Percentiles rank a stretch among this genome's conserved stretches.
Evolutionary conservation across 2,113 vertebrate species (phyloP).

Genomic region (Hippopotamus amphibius): DNA sequence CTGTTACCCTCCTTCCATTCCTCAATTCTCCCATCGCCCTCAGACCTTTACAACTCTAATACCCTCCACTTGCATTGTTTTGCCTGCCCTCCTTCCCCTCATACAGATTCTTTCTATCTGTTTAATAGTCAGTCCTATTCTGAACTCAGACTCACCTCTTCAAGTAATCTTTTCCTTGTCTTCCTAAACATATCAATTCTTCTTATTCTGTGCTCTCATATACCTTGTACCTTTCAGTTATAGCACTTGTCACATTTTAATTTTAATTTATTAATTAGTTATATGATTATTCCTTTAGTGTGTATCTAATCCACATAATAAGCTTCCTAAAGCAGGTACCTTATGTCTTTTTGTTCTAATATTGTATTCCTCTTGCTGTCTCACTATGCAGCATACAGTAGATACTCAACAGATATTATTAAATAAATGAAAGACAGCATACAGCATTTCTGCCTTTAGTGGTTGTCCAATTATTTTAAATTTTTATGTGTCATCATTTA

Average conservation of each 20-base stretch:
- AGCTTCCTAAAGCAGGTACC: background rate
- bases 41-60: background rate
- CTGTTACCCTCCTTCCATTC: background rate
- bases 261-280: background rate
- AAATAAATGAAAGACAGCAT: background rate
- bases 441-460: background rate
- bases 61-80: background rate
- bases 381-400: background rate
- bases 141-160: background rate
- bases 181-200: background rate
- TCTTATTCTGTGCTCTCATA: background rate
- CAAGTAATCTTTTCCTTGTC: background rate
- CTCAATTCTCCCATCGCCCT: background rate
- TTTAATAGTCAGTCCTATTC: background rate
- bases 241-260: background rate
- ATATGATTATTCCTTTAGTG: background rate
- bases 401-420: background rate
- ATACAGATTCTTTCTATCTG: background rate
- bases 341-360: background rate
- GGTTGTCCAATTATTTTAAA: background rate
- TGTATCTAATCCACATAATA: background rate
- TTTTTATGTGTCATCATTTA: background rate
- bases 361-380: background rate
- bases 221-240: background rate
- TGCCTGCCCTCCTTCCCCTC: background rate